Base-by-base conservation (phyloP, 2,113 vertebrate genomes). In the Thomomys bottae region DNA sequence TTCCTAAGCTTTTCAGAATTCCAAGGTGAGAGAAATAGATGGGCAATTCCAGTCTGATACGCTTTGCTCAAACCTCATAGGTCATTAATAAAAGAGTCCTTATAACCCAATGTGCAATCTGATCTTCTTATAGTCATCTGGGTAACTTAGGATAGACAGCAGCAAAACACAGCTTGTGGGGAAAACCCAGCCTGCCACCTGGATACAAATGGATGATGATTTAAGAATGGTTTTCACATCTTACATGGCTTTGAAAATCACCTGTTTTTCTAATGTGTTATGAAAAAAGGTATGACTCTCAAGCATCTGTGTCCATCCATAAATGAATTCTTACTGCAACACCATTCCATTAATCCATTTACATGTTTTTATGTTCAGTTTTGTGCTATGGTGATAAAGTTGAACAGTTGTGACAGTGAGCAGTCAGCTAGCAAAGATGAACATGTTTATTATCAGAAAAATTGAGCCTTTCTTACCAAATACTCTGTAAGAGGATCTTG, bases 31-130 rank as follows among this genome's bases (percentile, higher is more conserved):
- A 82, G 57, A 61, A 66, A 17, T 81, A 0, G 23, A 54, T 15
- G 14, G 49, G 14, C 12, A 7, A 21, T 15, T 21, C 12, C 68
- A 86, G 8, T 12, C 49, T 40, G 34, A 59, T 64, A 36, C 4
- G 5, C 36, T 36, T 11, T 71, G 21, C n/a, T 75, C 15, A 40
- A 45, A 32, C 38, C 30, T 5, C 32, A 6, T 7, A n/a, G 40
- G 18, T n/a, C 2, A 42, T 0, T 6, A 36, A 20, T 2, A 68
- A 34, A 8, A 36, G 3, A 63, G 24, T n/a, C 30, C 9, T 68
- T 18, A 40, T 5, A 67, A 15, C 5, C 14, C 9, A 21, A 12
- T 11, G n/a, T 6, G 2, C 8, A 6, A 0, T 8, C 4, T 32
- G 15, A 61, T 34, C 20, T 77, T 15, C 54, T 75, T n/a, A 21